Conservation (phyloP, 2,888 invertebrate species). For the Nowickia ferox region DNA sequence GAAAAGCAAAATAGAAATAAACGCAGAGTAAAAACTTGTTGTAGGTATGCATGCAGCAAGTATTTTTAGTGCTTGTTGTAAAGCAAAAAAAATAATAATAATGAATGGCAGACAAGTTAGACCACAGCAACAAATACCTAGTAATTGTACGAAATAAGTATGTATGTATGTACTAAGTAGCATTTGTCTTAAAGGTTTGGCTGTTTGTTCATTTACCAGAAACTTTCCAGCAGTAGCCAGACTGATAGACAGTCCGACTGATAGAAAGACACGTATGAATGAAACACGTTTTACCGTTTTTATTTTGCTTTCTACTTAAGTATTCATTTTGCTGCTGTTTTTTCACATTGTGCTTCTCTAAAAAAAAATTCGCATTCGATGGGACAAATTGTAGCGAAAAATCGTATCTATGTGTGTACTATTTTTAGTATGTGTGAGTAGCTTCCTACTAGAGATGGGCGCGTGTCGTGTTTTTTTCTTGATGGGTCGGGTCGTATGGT, state of each 20-base stretch:
- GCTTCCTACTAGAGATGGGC: no score
- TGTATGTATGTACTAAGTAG: neutral
- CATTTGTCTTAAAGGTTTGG: constrained; percentile 30
- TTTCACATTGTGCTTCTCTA: constrained; percentile 19
- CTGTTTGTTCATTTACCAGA: constrained; percentile 35
- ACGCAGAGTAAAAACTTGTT: constrained; percentile 19
- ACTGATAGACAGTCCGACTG: constrained; percentile 29
- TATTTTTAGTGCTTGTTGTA: constrained; percentile 54
- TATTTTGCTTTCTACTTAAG: constrained; percentile 31
- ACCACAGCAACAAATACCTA: constrained; percentile 32
- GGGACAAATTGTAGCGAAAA: constrained; percentile 23
- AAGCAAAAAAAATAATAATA: constrained; percentile 19
- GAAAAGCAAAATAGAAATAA: constrained; percentile 26
- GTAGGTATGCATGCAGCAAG: constrained; percentile 37
- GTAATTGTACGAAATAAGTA: constrained; percentile 22
- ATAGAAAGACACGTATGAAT: constrained; percentile 55
- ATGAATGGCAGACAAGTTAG: constrained; percentile 24
- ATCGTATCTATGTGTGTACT: neutral
- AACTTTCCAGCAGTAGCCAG: constrained; percentile 37
- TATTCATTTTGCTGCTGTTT: constrained; percentile 24
- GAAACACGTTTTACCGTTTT: constrained; percentile 71
- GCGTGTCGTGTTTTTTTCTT: no score
- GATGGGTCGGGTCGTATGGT: no score
- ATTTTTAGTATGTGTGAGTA: no score
- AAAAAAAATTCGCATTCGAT: constrained; percentile 14